Conservation (phyloP, 2,888 invertebrate genomes). For the Bombylius major region DNA sequence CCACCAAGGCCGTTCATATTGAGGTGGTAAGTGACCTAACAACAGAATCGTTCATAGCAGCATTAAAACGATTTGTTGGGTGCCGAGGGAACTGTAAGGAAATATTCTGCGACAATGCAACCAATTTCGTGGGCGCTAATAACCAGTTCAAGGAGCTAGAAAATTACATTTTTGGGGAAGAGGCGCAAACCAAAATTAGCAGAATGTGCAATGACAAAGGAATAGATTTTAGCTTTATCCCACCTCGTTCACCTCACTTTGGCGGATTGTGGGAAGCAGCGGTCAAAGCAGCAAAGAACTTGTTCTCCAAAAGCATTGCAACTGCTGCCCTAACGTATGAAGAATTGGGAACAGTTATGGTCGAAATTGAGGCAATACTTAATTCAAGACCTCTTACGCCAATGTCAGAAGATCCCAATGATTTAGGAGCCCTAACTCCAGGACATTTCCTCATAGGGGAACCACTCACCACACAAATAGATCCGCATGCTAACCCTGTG, state of each 20-base stretch:
- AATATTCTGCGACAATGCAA: constrained; percentile 13
- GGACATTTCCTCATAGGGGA: constrained; percentile 7
- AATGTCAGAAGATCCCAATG: constrained; percentile 11
- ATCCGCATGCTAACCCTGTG: neutral
- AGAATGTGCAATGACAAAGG: constrained; percentile 6
- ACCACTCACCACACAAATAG: neutral
- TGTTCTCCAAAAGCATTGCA: neutral
- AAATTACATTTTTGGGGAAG: constrained; percentile 4
- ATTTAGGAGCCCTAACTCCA: constrained; percentile 6
- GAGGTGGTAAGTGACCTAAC: constrained; percentile 13
- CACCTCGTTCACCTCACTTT: constrained; percentile 12
- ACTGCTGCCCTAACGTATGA: constrained; percentile 15
- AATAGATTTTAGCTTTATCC: constrained; percentile 11
- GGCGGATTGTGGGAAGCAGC: constrained; percentile 14
- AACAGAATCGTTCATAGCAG: constrained; percentile 10
- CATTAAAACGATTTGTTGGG: constrained; percentile 9
- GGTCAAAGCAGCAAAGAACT: constrained; percentile 1
- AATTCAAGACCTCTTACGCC: constrained; percentile 19
- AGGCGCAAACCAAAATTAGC: neutral
- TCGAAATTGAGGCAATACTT: constrained; percentile 18
- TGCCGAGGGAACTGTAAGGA: constrained; percentile 8
- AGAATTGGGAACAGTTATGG: constrained; percentile 18
- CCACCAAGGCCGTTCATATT: constrained; percentile 15
- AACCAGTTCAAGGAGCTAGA: constrained; percentile 2
- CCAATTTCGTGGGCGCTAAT: constrained; percentile 13